phyloP scores from a whole-genome alignment of 1,140 invertebrate species.

The Zaprionus capensis region DNA sequence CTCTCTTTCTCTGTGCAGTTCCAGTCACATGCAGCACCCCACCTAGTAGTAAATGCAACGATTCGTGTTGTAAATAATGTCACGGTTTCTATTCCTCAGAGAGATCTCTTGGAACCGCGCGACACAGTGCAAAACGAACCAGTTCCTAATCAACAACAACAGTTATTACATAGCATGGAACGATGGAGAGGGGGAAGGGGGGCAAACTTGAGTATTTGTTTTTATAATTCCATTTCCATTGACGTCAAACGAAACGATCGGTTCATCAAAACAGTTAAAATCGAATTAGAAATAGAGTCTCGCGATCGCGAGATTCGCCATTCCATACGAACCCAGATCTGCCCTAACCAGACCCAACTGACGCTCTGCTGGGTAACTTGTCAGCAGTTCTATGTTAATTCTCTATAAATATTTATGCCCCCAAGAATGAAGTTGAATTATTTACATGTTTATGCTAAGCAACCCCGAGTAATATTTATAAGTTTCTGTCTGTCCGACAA shows the following conservation, averaged over 20 bases:
- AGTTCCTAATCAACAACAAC: slow-evolving; percentile 51
- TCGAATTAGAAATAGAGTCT: slow-evolving; percentile 69
- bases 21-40: slow-evolving; percentile 23
- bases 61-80: slow-evolving; percentile 55
- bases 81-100: slow-evolving; percentile 58
- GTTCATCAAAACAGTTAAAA: slow-evolving; percentile 75
- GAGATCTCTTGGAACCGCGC: slow-evolving; percentile 1
- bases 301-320: slow-evolving; percentile 31
- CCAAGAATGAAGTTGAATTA: slow-evolving; percentile 42
- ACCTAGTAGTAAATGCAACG: slow-evolving; percentile 20
- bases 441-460: slow-evolving; percentile 40
- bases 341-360: slow-evolving; percentile 15
- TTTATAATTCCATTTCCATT: slow-evolving; percentile 71
- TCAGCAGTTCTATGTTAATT: slow-evolving; percentile 53
- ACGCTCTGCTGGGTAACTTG: slow-evolving; percentile 8
- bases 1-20: background rate
- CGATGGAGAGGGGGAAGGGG: background rate
- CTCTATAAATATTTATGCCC: slow-evolving; percentile 53
- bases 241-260: slow-evolving; percentile 64
- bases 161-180: slow-evolving; percentile 11
- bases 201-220: slow-evolving; percentile 62
- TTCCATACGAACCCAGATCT: background rate
- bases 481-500: slow-evolving; percentile 11
- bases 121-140: slow-evolving; percentile 49
- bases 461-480: slow-evolving; percentile 30